Base-by-base conservation (phyloP, 2,797 vertebrate genomes). In the Poeciliopsis turneri region DNA sequence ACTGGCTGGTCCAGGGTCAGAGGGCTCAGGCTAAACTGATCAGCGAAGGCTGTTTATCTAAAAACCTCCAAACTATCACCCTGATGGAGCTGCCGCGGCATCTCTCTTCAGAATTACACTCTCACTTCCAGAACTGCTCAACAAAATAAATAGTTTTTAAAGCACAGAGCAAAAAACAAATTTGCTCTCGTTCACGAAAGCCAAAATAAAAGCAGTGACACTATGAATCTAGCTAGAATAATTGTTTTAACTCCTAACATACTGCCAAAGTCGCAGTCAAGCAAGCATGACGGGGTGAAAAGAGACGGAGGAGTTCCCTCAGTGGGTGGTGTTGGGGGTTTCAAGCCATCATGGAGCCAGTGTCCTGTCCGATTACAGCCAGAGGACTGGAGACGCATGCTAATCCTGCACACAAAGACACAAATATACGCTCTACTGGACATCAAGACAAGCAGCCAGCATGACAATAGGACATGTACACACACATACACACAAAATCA, bases 291-390 rank as follows among this genome's bases (percentile, higher is more conserved):
- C 88, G 88, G 89, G 78, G 88, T 91, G 86, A 88, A 70, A 91
- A 88, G 87, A 89, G 86, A 82, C 68, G 81, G 90, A 92, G 88
- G 86, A 78, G 85, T 82, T 90, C 84, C 87, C 90, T 45, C 90
- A 91, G 89, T 91, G 89, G 89, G 91, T 85, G 90, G 90, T 79
- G 89, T 81, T 78, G 92, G 92, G 92, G 92, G 93, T 49, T 77
- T 86, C 79, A 90, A 92, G 93, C 95, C 96, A 93, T 91, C 93
- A 94, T 97, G 97, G 97, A 98, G 97, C 97, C 97, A 95, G 94
- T 97, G 97, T 97, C 97, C 95, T 82, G 84, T 96, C 95, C 95
- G 94, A 97, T 98, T 98, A 98, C 94, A 92, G 92, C 94, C 82
- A 84, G 90, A 91, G 92, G 93, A 91, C 82, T 87, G 88, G 91